Conservation (phyloP, 2,113 vertebrate genomes). For the Callipepla squamata region DNA sequence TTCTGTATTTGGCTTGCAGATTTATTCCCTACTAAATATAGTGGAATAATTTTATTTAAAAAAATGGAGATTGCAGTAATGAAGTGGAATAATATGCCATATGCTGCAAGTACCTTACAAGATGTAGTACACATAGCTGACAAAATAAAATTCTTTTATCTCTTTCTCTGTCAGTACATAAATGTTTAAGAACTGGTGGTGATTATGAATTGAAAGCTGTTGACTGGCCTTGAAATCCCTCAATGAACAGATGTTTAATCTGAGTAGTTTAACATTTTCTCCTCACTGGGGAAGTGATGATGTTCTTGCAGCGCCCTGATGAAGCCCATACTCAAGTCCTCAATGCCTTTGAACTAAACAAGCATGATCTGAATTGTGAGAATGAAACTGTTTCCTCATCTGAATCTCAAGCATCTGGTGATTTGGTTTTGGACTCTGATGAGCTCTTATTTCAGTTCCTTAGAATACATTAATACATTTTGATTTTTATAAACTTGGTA, state of each 20-base stretch:
- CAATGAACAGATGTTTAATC: conserved; percentile 44
- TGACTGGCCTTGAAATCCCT: conserved; percentile 17
- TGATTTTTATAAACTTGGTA: background rate
- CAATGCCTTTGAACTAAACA: background rate
- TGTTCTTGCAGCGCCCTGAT: conserved; percentile 1
- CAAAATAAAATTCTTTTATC: conserved; percentile 38
- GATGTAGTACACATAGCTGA: background rate
- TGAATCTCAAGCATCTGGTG: background rate
- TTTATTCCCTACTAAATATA: background rate
- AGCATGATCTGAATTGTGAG: conserved; percentile 13
- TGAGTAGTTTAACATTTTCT: conserved; percentile 20
- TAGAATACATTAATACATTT: background rate
- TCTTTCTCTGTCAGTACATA: background rate
- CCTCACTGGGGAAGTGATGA: background rate
- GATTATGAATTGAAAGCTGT: conserved; percentile 30
- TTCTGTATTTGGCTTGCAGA: conserved; percentile 9
- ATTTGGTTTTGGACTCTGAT: background rate
- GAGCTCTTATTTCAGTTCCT: background rate
- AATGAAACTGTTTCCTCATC: background rate
- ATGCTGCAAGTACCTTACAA: background rate
- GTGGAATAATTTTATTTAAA: background rate
- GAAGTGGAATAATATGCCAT: conserved; percentile 4
- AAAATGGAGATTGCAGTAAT: background rate
- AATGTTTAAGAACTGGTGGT: background rate
- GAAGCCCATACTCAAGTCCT: background rate